Conservation (phyloP, 2,113 vertebrate species). For the Clarias macrocephalus region DNA sequence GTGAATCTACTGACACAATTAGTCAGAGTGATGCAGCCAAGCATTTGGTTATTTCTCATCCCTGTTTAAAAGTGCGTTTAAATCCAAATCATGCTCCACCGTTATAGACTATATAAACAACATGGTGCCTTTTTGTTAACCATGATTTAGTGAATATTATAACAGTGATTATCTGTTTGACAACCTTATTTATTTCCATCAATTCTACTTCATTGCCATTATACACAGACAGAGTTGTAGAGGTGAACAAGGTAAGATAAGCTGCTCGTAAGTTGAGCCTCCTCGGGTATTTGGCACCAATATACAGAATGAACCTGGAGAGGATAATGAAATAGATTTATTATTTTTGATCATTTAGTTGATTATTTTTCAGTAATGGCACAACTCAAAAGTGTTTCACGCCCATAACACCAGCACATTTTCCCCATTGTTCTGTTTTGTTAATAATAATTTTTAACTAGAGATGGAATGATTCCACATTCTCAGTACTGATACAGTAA, state of each 20-base stretch:
- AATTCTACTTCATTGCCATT: not conserved
- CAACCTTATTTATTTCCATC: not conserved
- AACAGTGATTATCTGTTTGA: not conserved
- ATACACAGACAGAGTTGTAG: slow-evolving; percentile 8
- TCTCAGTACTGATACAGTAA: not conserved
- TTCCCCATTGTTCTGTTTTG: not conserved
- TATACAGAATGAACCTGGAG: not conserved
- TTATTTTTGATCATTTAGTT: not conserved
- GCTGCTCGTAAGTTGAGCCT: slow-evolving; percentile 7
- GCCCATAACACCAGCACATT: not conserved
- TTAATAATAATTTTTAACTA: not conserved
- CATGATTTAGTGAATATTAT: not conserved
- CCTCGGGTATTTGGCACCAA: not conserved
- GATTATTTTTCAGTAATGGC: not conserved
- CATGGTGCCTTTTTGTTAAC: not conserved
- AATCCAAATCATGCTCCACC: not conserved
- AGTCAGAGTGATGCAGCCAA: slow-evolving; percentile 11
- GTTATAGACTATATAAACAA: not conserved
- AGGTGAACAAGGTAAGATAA: not conserved
- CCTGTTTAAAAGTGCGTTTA: not conserved
- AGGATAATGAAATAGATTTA: not conserved
- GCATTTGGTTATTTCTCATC: not conserved
- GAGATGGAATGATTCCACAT: not conserved
- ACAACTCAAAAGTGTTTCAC: not conserved
- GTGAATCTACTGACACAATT: slow-evolving; percentile 22